Percentiles rank a stretch among this genome's conserved stretches.
phyloP scores from a whole-genome alignment of 2,797 vertebrate genomes.

The Anguilla anguilla region DNA sequence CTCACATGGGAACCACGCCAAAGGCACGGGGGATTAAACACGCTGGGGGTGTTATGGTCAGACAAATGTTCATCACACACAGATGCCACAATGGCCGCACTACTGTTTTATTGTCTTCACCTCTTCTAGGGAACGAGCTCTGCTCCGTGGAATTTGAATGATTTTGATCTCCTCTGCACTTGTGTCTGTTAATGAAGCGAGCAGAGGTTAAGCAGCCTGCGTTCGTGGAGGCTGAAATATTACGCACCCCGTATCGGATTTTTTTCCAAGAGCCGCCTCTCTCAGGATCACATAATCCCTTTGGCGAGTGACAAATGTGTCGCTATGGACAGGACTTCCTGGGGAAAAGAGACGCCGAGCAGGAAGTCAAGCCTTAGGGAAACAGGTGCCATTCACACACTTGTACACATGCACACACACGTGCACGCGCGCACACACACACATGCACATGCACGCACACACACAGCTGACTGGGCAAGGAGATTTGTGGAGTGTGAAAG shows the following conservation, averaged over 20 bases:
- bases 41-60: not conserved
- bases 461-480: not conserved
- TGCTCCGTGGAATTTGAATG: not conserved
- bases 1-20: slow-evolving; percentile 1
- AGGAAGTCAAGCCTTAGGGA: slow-evolving; percentile 6
- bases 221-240: not conserved
- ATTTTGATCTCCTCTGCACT: not conserved
- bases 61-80: slow-evolving; percentile 15
- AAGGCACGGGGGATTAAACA: slow-evolving; percentile 14
- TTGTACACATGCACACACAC: slow-evolving; percentile 11
- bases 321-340: slow-evolving; percentile 4
- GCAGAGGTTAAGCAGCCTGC: not conserved
- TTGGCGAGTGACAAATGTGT: not conserved
- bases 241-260: not conserved
- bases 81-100: not conserved
- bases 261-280: slow-evolving; percentile 9
- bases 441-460: slow-evolving; percentile 24
- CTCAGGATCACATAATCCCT: slow-evolving; percentile 7
- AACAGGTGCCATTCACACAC: slow-evolving; percentile 25
- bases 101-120: slow-evolving; percentile 3
- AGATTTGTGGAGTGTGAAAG: not conserved
- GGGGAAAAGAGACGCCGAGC: not conserved
- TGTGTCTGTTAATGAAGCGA: not conserved
- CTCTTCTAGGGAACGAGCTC: not conserved
- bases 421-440: slow-evolving; percentile 8